Evolutionary conservation across 2,113 vertebrate species (phyloP).

Genomic region (Macroglossus sobrinus): DNA sequence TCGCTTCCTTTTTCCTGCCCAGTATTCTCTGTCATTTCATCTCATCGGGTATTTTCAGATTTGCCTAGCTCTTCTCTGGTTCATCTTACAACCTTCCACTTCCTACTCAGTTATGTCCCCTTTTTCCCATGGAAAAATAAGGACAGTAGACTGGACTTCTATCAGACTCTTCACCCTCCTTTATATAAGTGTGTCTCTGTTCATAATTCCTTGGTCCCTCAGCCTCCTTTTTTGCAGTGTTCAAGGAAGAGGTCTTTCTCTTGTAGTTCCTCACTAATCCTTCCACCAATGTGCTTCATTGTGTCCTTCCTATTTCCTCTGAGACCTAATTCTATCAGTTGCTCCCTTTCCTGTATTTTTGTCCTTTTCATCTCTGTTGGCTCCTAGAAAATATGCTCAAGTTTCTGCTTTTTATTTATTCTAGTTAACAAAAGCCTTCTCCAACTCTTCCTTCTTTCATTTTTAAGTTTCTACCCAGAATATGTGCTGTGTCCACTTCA

Average conservation of each 20-base stretch:
- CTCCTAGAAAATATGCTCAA: constrained; percentile 27
- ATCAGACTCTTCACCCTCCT: not conserved
- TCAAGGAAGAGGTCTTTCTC: constrained; percentile 9
- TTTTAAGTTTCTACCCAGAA: not conserved
- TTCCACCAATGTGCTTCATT: not conserved
- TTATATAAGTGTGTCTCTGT: not conserved
- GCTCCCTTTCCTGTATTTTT: constrained; percentile 43
- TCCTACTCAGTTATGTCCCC: not conserved
- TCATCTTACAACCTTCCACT: not conserved
- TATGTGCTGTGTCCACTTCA: not conserved
- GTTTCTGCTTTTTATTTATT: constrained; percentile 46
- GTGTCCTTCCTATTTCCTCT: constrained; percentile 44
- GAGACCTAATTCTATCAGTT: constrained; percentile 26
- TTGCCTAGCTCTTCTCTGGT: not conserved
- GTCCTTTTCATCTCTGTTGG: constrained; percentile 13
- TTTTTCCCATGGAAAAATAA: not conserved
- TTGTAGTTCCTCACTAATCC: constrained; percentile 12
- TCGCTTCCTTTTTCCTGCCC: not conserved
- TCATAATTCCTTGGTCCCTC: not conserved
- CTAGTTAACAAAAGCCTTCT: not conserved
- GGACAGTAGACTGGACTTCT: not conserved
- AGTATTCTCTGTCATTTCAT: not conserved
- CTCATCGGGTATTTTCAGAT: not conserved
- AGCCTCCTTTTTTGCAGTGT: not conserved
- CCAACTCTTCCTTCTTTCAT: not conserved